A percentile compares a stretch with the other conserved stretches of the same genome.
phyloP scores from a whole-genome alignment of 2,113 vertebrate genomes.

The Nerophis ophidion region DNA sequence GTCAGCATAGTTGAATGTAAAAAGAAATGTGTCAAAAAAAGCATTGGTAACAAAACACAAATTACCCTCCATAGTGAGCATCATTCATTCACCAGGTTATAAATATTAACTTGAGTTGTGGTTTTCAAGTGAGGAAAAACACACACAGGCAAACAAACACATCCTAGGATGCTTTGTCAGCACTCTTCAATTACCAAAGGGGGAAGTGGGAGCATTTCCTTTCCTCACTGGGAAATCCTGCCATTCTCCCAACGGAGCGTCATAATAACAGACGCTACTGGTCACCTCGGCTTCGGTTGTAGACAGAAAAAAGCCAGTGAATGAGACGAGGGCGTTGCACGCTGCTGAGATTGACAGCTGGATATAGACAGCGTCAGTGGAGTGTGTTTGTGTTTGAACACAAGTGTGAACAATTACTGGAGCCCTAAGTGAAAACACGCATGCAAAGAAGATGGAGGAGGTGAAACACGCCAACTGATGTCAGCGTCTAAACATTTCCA shows the following conservation, averaged over 20 bases:
- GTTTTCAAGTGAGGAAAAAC: conserved; percentile 31
- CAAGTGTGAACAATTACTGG: conserved; percentile 63
- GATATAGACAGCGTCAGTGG: conserved; percentile 30
- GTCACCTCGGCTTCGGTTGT: conserved; percentile 31
- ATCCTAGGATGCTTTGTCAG: conserved; percentile 60
- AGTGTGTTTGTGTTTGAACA: conserved; percentile 63
- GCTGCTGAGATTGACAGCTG: conserved; percentile 44
- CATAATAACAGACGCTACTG: conserved; percentile 33
- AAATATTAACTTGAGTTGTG: conserved; percentile 30
- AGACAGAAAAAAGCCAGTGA: conserved; percentile 16
- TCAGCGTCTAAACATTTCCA: conserved; percentile 17
- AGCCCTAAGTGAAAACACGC: conserved; percentile 52
- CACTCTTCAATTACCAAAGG: conserved; percentile 50
- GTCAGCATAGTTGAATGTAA: no score
- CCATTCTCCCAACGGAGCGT: conserved; percentile 55
- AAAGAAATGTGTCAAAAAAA: no score
- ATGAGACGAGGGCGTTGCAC: conserved; percentile 16
- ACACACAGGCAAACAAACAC: conserved; percentile 12
- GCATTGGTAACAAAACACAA: no score
- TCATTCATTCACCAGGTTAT: conserved; percentile 12
- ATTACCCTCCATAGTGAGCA: no score
- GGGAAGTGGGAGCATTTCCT: conserved; percentile 57
- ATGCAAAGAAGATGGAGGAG: conserved; percentile 24
- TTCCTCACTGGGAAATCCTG: conserved; percentile 65
- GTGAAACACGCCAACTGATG: conserved; percentile 50